These are phyloP conservation scores for Actenoides hombroni DNA, from an alignment of 2,113 vertebrate genomes.

Conservation along the genomic window DNA sequence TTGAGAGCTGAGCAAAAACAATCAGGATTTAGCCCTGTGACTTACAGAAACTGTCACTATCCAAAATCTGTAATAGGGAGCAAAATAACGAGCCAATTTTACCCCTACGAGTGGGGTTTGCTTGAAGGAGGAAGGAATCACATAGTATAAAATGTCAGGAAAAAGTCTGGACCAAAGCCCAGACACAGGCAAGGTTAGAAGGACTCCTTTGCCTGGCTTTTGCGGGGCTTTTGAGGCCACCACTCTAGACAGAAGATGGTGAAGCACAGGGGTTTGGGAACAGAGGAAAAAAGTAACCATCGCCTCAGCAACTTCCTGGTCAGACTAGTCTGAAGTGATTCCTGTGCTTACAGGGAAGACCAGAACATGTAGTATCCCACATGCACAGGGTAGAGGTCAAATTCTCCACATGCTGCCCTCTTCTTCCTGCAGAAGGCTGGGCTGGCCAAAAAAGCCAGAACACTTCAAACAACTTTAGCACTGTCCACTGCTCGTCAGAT, in stretches of 20 bases:
- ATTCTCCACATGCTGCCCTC: neutral
- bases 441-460: neutral
- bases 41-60: neutral
- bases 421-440: neutral
- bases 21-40: neutral
- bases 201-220: neutral
- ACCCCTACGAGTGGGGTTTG: neutral
- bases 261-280: neutral
- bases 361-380: neutral
- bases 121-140: neutral
- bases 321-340: neutral
- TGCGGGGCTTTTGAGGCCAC: neutral
- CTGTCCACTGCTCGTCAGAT: neutral
- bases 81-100: neutral
- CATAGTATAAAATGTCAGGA: neutral
- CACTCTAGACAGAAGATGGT: neutral
- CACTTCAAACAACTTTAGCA: neutral
- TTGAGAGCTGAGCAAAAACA: neutral
- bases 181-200: neutral
- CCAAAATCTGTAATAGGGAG: neutral
- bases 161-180: neutral
- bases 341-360: neutral
- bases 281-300: neutral
- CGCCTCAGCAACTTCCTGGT: neutral
- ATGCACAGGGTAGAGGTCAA: neutral